Base-by-base conservation (phyloP, 1,140 invertebrate species). In the Aphaenogaster ashmeadi region DNA sequence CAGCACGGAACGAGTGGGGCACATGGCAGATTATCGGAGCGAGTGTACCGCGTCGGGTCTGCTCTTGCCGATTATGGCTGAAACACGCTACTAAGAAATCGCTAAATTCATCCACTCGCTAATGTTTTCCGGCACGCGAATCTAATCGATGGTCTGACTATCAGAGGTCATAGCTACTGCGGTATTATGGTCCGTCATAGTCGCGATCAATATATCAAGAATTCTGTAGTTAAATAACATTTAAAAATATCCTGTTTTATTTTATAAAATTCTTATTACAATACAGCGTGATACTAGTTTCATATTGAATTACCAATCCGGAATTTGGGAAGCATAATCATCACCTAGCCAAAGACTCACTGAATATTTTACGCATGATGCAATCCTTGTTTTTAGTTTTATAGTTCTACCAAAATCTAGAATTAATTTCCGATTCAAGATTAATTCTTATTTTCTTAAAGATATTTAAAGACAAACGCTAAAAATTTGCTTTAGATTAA, bases 31-130 rank as follows among this genome's bases (percentile, higher is more conserved):
- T 80, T 64, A 78, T 62, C 18, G 15, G 8, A 54, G 21, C 47
- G 44, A 52, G 13, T 38, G 9, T 8, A 13, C 9, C 4, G 1
- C n/a, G 7, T 44, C 21, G 52, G 21, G 36, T 58, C n/a, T 44
- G 7, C 15, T 41, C 54, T 78, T 44, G 21, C 3, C 8, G 8
- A 64, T 79, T 79, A 79, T 66, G 58, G 27, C 77, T 79, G 77
- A 79, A 69, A 81, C 78, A 56, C 36, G 3, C 36, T 44, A 8
- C 7, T 21, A 9, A 38, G 36, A 80, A 18, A 6, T 79, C 4
- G 2, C 7, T 21, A 60, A 13, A 9, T 62, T 69, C 11, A 36
- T 50, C 2, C 6, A 15, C 8, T 67, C 2, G 5, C 2, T 11
- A 18, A 41, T 44, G 41, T 36, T 36, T 66, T 21, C 15, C 7